These are phyloP conservation scores for Neodiprion lecontei DNA, from an alignment of 1,140 invertebrate species.

Conservation along the genomic window DNA sequence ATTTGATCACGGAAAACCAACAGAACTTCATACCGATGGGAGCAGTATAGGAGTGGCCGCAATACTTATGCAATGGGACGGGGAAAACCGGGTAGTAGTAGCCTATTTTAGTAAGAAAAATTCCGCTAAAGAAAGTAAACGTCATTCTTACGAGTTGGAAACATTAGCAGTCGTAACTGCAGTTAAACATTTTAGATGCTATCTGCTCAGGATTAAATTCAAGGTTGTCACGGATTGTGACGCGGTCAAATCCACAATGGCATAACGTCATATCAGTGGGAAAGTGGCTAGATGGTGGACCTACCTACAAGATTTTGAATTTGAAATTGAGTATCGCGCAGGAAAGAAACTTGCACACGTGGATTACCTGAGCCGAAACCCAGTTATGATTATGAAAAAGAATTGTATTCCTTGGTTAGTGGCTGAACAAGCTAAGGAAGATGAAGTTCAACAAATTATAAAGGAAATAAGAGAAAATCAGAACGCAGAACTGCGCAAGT, in stretches of 20 bases:
- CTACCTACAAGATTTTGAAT: slow-evolving; percentile 41
- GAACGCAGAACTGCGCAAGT: slow-evolving; percentile 32
- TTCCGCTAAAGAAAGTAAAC: slow-evolving; percentile 30
- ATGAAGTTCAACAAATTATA: slow-evolving; percentile 21
- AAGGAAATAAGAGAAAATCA: slow-evolving; percentile 20
- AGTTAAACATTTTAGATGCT: slow-evolving; percentile 35
- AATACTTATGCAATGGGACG: slow-evolving; percentile 17
- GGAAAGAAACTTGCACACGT: slow-evolving; percentile 40
- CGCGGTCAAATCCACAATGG: slow-evolving; percentile 38
- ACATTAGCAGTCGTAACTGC: slow-evolving; percentile 38
- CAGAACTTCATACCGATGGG: slow-evolving; percentile 18
- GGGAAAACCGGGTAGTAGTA: slow-evolving; percentile 31
- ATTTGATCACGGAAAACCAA: slow-evolving; percentile 9
- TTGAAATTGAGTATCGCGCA: slow-evolving; percentile 40
- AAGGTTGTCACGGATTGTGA: slow-evolving; percentile 50
- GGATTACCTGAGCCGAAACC: slow-evolving; percentile 44
- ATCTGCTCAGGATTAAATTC: slow-evolving; percentile 42
- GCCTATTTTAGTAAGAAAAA: slow-evolving; percentile 40
- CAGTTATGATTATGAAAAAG: slow-evolving; percentile 16
- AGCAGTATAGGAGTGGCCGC: slow-evolving; percentile 11
- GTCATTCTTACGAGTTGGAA: slow-evolving; percentile 49
- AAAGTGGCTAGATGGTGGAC: slow-evolving; percentile 47
- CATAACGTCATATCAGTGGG: slow-evolving; percentile 40
- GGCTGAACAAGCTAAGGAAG: slow-evolving; percentile 22
- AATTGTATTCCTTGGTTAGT: slow-evolving; percentile 25